Percentiles rank a stretch among this genome's conserved stretches.
phyloP scores from a whole-genome alignment of 2,888 invertebrate species.

The Plemyria rubiginata region DNA sequence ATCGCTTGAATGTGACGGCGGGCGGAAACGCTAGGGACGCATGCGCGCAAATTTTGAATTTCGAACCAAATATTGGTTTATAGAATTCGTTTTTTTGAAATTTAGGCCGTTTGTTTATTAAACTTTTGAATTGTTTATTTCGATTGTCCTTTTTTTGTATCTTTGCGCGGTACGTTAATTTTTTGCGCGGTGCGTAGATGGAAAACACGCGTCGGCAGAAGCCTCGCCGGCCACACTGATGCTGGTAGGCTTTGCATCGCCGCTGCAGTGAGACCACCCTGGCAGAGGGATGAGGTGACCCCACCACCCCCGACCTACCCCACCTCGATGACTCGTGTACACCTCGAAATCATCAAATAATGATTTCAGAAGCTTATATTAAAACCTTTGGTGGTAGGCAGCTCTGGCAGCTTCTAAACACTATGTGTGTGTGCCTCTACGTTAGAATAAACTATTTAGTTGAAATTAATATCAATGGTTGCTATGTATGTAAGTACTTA shows the following conservation, averaged over 20 bases:
- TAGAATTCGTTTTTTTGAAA: slow-evolving; percentile 67
- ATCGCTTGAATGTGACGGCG: slow-evolving; percentile 82
- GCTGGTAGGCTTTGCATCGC: slow-evolving; percentile 68
- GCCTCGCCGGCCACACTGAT: slow-evolving; percentile 83
- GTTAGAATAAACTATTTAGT: slow-evolving; percentile 71
- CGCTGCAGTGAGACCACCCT: slow-evolving; percentile 64
- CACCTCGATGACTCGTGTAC: slow-evolving; percentile 72
- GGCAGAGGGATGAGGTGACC: slow-evolving; percentile 55
- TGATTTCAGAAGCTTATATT: slow-evolving; percentile 82
- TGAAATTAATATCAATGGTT: slow-evolving; percentile 66
- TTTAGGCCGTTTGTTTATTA: slow-evolving; percentile 56
- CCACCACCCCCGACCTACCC: slow-evolving; percentile 55
- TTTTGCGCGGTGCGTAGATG: slow-evolving; percentile 82
- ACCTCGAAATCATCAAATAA: slow-evolving; percentile 83
- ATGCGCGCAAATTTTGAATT: slow-evolving; percentile 78
- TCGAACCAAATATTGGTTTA: slow-evolving; percentile 73
- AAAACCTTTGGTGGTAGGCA: slow-evolving; percentile 53
- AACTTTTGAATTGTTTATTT: slow-evolving; percentile 47
- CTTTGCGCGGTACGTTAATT: slow-evolving; percentile 59
- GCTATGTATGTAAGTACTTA: slow-evolving; percentile 36
- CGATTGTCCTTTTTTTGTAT: slow-evolving; percentile 45
- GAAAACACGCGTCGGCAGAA: slow-evolving; percentile 80
- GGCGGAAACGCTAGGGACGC: slow-evolving; percentile 72
- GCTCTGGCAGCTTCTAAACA: slow-evolving; percentile 49
- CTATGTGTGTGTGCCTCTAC: slow-evolving; percentile 41